Base-by-base conservation (phyloP, 2,888 invertebrate genomes). In the Mimachlamys varia region DNA sequence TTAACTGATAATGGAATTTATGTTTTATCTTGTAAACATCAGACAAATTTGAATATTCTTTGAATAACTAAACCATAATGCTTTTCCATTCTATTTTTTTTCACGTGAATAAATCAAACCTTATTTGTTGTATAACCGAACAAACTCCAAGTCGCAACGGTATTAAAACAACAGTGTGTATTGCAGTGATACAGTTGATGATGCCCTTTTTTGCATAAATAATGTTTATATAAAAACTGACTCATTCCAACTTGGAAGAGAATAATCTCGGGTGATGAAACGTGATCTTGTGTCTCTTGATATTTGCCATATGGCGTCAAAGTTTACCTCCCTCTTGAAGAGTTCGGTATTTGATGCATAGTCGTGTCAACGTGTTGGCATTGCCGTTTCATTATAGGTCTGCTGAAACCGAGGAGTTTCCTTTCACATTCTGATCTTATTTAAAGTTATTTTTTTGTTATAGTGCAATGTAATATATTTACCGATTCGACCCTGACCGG, bases 171-270 rank as follows among this genome's bases (percentile, higher is more conserved):
- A 33, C 33, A 33, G 13, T 76, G 19, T 33, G 22, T 22, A 10
- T 13, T 0, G 27, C 27, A 33, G 15, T 76, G 76, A 76, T 76
- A 76, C 33, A 27, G 76, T 76, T 76, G 76, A 76, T 76, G 76
- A 0, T 76, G 7, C 13, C 22, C 33, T 12, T 44, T n/a, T n/a
- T n/a, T 27, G 27, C 12, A 33, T 33, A 33, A 76, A 76, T 76
- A 33, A 27, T 76, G 76, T 76, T 76, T 76, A 76, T 76, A 76
- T 33, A 76, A 76, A 76, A 76, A 76, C 76, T 76, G 76, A 76
- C 76, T 76, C 76, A 76, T 76, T 76, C 76, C 12, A 76, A 76
- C 76, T 76, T 33, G 27, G 33, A 19, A 15, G 15, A 53, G 13
- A 76, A 76, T 27, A 76, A 2, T 12, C 76, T 76, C 27, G 76